Evolutionary conservation across 2,113 vertebrate species (phyloP).

Genomic region (Nycticorax nycticorax): DNA sequence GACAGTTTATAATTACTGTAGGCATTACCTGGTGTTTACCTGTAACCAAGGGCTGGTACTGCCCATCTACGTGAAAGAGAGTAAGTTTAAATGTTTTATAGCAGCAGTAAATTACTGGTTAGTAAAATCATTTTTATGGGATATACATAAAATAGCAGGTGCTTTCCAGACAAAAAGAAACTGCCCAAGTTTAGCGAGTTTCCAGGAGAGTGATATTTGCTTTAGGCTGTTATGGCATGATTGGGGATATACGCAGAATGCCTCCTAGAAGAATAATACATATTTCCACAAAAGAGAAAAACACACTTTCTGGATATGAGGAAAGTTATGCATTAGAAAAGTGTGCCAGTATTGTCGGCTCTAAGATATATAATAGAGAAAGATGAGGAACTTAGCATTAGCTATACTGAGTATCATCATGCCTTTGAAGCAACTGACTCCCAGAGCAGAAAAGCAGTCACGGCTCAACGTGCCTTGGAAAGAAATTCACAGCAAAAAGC

Average conservation of each 20-base stretch:
- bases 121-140: background rate
- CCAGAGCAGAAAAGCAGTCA: background rate
- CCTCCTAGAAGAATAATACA: background rate
- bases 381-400: background rate
- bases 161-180: background rate
- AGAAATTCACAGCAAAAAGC: background rate
- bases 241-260: background rate
- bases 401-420: background rate
- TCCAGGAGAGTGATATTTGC: background rate
- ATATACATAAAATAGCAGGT: background rate
- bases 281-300: background rate
- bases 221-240: background rate
- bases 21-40: background rate
- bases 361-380: background rate
- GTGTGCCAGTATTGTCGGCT: background rate
- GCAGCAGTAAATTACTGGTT: background rate
- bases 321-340: background rate
- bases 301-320: background rate
- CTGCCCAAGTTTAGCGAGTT: background rate
- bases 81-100: background rate
- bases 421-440: background rate
- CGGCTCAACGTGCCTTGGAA: background rate
- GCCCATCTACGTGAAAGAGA: background rate
- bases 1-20: background rate
- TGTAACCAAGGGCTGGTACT: background rate